Conservation (phyloP, 2,888 invertebrate genomes). For the Eristalis arbustorum region DNA sequence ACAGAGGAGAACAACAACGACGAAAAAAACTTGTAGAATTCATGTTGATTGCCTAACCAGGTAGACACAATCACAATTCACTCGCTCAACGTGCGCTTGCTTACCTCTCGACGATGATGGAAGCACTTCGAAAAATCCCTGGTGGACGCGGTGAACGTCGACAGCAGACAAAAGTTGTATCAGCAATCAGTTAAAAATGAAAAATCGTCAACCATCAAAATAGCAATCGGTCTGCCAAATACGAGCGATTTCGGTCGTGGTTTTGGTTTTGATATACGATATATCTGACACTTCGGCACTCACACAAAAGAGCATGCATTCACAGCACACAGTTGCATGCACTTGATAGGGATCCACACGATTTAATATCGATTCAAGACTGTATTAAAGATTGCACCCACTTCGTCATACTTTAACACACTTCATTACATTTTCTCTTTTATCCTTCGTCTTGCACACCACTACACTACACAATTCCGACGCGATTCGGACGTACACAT, state of each 20-base stretch:
- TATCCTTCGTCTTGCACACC: slow-evolving; percentile 40
- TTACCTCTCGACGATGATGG: slow-evolving; percentile 38
- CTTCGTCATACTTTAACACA: slow-evolving; percentile 41
- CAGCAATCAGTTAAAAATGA: slow-evolving; percentile 16
- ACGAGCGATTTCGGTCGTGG: neutral
- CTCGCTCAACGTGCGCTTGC: slow-evolving; percentile 16
- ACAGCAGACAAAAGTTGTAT: neutral
- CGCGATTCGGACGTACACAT: neutral
- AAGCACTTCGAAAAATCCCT: slow-evolving; percentile 1
- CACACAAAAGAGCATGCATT: neutral
- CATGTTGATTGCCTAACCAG: slow-evolving; percentile 13
- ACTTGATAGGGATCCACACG: slow-evolving; percentile 1
- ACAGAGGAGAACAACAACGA: neutral
- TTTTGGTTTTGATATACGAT: neutral
- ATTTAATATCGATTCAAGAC: slow-evolving; percentile 40
- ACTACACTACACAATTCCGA: slow-evolving; percentile 21
- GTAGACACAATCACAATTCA: neutral
- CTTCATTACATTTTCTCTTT: slow-evolving; percentile 44
- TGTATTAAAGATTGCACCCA: slow-evolving; percentile 55
- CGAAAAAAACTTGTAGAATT: slow-evolving; percentile 24
- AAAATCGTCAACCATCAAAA: slow-evolving; percentile 19
- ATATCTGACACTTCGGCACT: slow-evolving; percentile 21
- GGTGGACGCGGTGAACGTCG: neutral
- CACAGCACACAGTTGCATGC: neutral
- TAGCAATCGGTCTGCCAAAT: slow-evolving; percentile 9